Base-by-base conservation (phyloP, 2,113 vertebrate genomes). In the Spea multiplicata region DNA sequence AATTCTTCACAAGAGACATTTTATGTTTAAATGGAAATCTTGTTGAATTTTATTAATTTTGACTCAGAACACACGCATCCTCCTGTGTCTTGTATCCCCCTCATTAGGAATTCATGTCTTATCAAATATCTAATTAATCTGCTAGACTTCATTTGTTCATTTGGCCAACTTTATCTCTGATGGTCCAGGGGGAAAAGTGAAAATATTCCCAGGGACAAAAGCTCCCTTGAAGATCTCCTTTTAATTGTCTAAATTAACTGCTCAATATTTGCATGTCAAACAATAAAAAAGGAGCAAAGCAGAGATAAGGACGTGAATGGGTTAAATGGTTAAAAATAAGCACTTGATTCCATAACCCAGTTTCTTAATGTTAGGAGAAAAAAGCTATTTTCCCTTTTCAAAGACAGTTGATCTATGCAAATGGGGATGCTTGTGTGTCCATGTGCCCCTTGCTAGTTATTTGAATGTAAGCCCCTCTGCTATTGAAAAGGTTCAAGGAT, bases 61-160 rank as follows among this genome's bases (percentile, higher is more conserved):
- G 95, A 97, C 95, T 98, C 93, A 93, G 95, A 96, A 95, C 96
- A 95, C 93, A 95, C 90, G 92, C 90, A 91, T 91, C 95, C 96
- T 95, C 96, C 92, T 94, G 96, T 95, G 96, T 94, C 94, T 98
- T 98, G 97, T 98, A 97, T 95, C 92, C 93, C 93, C 94, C 95
- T 93, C 94, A 96, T 97, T 96, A 96, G 95, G 93, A 95, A 96
- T 96, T 96, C 97, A 94, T 97, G 96, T 97, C 95, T 98, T 98
- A 98, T 97, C 96, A 98, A 97, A 98, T 98, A 97, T 98, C 96
- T 96, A 98, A 99, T 98, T 98, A 97, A 97, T 98, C 95, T 96
- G 94, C 93, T 94, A 95, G 95, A 96, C 96, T 97, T 96, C 95
- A 97, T 97, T 97, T 98, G 95, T 99, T 96, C 1, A 6, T 10